Conservation (phyloP, 2,797 vertebrate genomes). For the Mus spretus region DNA sequence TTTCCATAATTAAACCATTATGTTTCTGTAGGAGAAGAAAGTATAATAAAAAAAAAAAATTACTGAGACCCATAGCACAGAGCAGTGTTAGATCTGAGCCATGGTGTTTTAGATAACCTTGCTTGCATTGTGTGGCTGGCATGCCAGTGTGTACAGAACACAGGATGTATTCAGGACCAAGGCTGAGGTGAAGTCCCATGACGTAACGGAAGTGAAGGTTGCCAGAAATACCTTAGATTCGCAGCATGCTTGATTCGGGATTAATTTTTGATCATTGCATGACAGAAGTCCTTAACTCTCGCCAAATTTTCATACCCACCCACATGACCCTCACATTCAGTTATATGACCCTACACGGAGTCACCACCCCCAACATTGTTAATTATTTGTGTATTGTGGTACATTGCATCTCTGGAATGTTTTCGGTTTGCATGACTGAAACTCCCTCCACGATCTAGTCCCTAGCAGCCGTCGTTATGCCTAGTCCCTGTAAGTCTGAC, state of each 20-base stretch:
- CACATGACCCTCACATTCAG: not conserved
- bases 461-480: not conserved
- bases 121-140: too few species aligned
- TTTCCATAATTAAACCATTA: not conserved
- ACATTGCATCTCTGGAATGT: not conserved
- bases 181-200: not conserved
- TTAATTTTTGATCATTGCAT: not conserved
- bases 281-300: not conserved
- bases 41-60: not conserved
- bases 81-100: not conserved
- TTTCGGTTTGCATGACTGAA: too few species aligned
- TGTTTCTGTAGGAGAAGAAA: not conserved
- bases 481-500: not conserved
- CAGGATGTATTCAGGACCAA: not conserved
- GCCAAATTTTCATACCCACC: not conserved
- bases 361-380: not conserved
- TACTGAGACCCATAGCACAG: not conserved
- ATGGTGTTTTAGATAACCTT: not conserved
- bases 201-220: not conserved
- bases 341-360: not conserved
- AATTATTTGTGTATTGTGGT: not conserved
- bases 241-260: not conserved
- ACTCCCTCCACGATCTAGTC: not conserved
- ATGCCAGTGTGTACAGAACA: rapidly evolving
- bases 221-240: not conserved